Conservation (phyloP, 1,140 invertebrate species). For the Euschistus heros region DNA sequence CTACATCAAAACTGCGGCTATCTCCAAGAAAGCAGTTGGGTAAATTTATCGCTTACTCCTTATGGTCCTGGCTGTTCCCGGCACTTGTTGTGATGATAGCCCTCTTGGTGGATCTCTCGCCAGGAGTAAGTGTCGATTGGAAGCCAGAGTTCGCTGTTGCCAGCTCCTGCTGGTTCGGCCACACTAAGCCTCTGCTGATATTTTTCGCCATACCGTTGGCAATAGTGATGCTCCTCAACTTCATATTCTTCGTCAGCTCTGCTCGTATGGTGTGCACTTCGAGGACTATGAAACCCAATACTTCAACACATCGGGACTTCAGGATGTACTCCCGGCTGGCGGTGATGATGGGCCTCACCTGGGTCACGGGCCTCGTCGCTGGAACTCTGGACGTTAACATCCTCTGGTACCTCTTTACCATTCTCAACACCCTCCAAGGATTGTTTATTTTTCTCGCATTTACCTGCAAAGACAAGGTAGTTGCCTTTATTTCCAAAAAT, state of each 20-base stretch:
- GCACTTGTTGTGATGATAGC: slow-evolving; percentile 39
- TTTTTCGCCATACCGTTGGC: slow-evolving; percentile 44
- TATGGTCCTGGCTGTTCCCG: slow-evolving; percentile 45
- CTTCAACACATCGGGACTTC: slow-evolving; percentile 35
- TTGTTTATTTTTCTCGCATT: slow-evolving; percentile 48
- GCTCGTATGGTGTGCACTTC: slow-evolving; percentile 42
- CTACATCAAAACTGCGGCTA: slow-evolving; percentile 40
- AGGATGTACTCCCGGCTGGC: slow-evolving; percentile 47
- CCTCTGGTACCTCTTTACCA: slow-evolving; percentile 43
- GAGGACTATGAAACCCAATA: slow-evolving; percentile 34
- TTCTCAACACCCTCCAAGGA: slow-evolving; percentile 46
- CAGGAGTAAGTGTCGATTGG: slow-evolving; percentile 33
- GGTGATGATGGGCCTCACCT: slow-evolving; percentile 44
- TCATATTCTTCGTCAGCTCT: slow-evolving; percentile 41
- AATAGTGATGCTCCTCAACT: slow-evolving; percentile 39
- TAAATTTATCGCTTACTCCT: slow-evolving; percentile 41
- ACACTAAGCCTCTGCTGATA: slow-evolving; percentile 39
- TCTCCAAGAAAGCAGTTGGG: slow-evolving; percentile 35
- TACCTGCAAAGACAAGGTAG: slow-evolving; percentile 40
- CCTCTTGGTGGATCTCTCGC: slow-evolving; percentile 38
- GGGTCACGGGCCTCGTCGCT: slow-evolving; percentile 42
- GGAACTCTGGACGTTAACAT: slow-evolving; percentile 36
- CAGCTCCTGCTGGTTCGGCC: slow-evolving; percentile 44
- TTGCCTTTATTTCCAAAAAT: too few species aligned
- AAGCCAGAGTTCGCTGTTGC: slow-evolving; percentile 39